Conservation (phyloP, 92 coral and sea anemone species). For the Siderastrea siderea region DNA sequence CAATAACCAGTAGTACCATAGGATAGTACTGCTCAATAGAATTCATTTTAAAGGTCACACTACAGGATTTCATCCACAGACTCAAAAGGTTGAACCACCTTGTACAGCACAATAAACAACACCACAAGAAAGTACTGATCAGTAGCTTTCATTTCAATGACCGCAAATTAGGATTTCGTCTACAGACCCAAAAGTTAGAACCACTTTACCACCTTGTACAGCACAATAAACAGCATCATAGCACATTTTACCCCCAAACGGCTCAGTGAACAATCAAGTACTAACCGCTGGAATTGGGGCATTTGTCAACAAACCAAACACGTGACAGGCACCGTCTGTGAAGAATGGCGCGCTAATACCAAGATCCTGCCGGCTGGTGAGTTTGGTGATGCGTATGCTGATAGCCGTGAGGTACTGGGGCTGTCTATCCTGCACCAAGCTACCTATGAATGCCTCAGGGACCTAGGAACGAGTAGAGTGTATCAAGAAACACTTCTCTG, state of each 20-base stretch:
- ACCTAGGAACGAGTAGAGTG: slow-evolving; percentile 44
- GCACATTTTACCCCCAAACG: background rate
- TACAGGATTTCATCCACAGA: too few species aligned
- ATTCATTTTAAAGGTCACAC: too few species aligned
- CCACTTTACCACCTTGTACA: too few species aligned
- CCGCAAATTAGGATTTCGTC: too few species aligned
- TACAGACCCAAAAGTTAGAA: too few species aligned
- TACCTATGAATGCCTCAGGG: slow-evolving; percentile 64
- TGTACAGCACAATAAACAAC: too few species aligned
- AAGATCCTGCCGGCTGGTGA: slow-evolving; percentile 11
- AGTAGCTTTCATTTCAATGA: too few species aligned
- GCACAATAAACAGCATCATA: too few species aligned
- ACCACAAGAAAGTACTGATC: too few species aligned
- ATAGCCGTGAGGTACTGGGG: slow-evolving; percentile 73
- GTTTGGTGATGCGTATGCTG: slow-evolving; percentile 49
- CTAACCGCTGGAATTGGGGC: slow-evolving; percentile 70
- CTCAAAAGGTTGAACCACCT: too few species aligned
- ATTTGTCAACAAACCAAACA: slow-evolving; percentile 75
- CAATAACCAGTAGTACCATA: background rate
- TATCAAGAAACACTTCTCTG: too few species aligned
- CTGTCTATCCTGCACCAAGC: slow-evolving; percentile 56
- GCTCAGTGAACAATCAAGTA: background rate
- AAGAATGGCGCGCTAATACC: slow-evolving; percentile 30
- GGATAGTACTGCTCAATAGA: too few species aligned
- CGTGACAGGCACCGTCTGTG: slow-evolving; percentile 4